Evolutionary conservation across 2,888 invertebrate genomes (phyloP), one percentile per base, ranked within the genome.

Genomic region (Drosophila colorata): DNA sequence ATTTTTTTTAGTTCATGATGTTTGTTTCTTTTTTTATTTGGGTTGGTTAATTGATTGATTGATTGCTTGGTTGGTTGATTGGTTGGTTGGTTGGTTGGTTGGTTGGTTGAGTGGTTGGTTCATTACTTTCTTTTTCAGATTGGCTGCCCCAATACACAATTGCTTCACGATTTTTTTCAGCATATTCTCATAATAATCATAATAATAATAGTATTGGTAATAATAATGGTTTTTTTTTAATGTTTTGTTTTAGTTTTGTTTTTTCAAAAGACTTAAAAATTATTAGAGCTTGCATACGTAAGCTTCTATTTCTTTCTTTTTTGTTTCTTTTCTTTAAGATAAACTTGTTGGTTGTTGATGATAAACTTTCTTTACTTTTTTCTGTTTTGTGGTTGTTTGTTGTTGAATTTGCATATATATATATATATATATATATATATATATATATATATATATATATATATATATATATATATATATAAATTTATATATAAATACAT

Each of bases 111-210:
- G 59, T 63, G 59, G 18, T 80, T 71, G 72, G 28, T 67, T 66
- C 60, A 74, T 71, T 74, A 64, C 68, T 80, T 75, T 78, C 55
- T 68, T 78, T 80, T 79, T 87, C 89, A 89, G 90, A 91, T 91
- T 91, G 91, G 91, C 92, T 92, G 92, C 90, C 91, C 92, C 92
- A 91, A 90, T 92, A 92, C 92, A 92, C 92, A 92, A 92, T 92
- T 92, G 92, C 92, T 92, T 92, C 92, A 92, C 92, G 92, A 90
- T 91, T 92, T 92, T 88, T 90, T 88, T 91, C 89, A 84, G 87
- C 83, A 83, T 86, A 80, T 78, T 83, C 80, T 82, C 80, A 81
- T 85, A 77, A 79, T 80, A 66, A 82, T 82, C 48, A 79, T 81
- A 61, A 73, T 76, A 66, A 73, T 76, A 66, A 68, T 81, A 78